Evolutionary conservation across 2,888 invertebrate genomes (phyloP).

Genomic region (Trachelus stipa): DNA sequence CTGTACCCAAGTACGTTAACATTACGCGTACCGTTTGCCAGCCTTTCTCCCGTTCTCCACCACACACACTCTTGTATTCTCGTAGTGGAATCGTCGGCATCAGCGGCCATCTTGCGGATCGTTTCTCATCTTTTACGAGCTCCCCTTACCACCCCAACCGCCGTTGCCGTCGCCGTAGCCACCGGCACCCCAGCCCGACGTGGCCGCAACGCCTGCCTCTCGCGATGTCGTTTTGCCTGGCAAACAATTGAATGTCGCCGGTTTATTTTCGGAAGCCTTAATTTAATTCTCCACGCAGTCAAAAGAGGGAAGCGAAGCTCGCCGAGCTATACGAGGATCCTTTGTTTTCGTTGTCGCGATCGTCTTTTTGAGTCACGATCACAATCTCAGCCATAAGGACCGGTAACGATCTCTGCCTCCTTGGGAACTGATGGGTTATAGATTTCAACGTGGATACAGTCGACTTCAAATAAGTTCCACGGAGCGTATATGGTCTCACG

Average conservation of each 20-base stretch:
- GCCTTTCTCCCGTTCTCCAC: neutral
- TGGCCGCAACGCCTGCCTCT: slow-evolving; percentile 18
- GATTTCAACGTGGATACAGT: neutral
- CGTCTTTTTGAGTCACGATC: slow-evolving; percentile 58
- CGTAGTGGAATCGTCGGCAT: slow-evolving; percentile 23
- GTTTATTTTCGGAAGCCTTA: slow-evolving; percentile 63
- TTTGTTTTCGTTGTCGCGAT: slow-evolving; percentile 53
- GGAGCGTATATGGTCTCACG: fast-evolving
- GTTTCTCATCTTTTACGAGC: slow-evolving; percentile 58
- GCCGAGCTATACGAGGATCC: slow-evolving; percentile 40
- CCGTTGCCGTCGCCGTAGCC: slow-evolving; percentile 20
- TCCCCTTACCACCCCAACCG: slow-evolving; percentile 29
- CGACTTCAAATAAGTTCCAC: neutral
- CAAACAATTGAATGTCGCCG: slow-evolving; percentile 58
- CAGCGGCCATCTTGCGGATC: slow-evolving; percentile 52
- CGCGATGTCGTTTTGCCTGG: slow-evolving; percentile 34
- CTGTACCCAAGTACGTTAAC: too few relatives aligned
- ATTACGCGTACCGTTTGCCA: neutral
- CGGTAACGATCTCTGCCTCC: neutral
- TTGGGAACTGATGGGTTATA: neutral
- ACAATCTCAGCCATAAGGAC: slow-evolving; percentile 4
- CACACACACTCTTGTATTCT: neutral
- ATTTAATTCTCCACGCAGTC: slow-evolving; percentile 52
- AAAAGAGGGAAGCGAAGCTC: neutral
- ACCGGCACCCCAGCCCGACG: slow-evolving; percentile 13